phyloP scores from a whole-genome alignment of 2,113 vertebrate species.

The Pygoscelis antarcticus region DNA sequence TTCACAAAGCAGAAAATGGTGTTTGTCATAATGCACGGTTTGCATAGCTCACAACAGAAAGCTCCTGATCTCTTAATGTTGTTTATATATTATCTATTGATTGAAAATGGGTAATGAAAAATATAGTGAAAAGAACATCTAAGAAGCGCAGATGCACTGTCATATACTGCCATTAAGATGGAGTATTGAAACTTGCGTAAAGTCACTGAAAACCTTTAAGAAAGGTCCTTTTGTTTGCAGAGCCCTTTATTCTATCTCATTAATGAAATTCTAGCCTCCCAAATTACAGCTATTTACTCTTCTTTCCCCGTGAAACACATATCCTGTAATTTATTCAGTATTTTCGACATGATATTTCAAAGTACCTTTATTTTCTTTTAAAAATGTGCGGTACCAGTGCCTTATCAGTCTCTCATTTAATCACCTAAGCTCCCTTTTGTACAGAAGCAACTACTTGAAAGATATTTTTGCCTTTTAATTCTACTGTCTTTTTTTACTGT shows the following conservation, averaged over 20 bases:
- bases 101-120: neutral
- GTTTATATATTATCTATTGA: neutral
- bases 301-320: constrained; percentile 6
- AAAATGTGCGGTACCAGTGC: neutral
- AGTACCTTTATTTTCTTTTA: constrained; percentile 20
- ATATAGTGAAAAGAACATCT: neutral
- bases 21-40: neutral
- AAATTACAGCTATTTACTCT: constrained; percentile 50
- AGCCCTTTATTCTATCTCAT: neutral
- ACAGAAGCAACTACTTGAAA: neutral
- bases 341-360: constrained; percentile 12
- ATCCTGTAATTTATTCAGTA: constrained; percentile 49
- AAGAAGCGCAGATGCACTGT: neutral
- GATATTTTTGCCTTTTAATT: neutral
- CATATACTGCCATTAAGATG: neutral
- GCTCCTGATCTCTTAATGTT: neutral
- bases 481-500: neutral
- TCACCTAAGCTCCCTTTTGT: neutral
- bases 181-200: neutral
- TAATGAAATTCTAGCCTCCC: constrained; percentile 46
- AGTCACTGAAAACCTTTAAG: neutral
- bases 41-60: neutral
- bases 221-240: constrained; percentile 50
- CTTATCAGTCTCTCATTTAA: neutral
- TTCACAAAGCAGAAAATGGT: neutral